phyloP scores from a whole-genome alignment of 1,140 invertebrate species.

The Drosophila pruinosa region DNA sequence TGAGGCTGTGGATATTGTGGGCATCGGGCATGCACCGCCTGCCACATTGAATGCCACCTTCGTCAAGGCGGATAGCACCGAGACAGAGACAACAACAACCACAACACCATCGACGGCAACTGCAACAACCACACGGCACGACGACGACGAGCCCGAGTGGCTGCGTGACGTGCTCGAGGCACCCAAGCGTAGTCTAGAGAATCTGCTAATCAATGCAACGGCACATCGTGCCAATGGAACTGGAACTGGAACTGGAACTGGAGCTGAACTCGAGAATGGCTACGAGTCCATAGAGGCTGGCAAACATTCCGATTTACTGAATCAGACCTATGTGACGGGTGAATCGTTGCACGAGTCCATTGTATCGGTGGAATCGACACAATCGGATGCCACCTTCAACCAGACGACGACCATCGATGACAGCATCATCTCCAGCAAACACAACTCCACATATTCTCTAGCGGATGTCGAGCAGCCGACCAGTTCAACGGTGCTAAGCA shows the following conservation, averaged over 20 bases:
- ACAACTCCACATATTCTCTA: constrained; percentile 78
- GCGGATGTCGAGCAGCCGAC: constrained; percentile 64
- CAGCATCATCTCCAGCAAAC: constrained; percentile 81
- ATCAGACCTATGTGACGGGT: constrained; percentile 63
- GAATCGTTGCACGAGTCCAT: constrained; percentile 81
- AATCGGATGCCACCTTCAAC: constrained; percentile 75
- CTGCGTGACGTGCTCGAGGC: constrained; percentile 85
- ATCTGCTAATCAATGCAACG: constrained; percentile 64
- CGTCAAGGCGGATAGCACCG: constrained; percentile 62
- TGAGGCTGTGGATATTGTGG: constrained; percentile 73
- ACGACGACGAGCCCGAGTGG: constrained; percentile 85
- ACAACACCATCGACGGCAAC: constrained; percentile 63
- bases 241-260: constrained; percentile 27
- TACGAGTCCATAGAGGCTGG: constrained; percentile 22
- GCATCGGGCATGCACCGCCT: constrained; percentile 58
- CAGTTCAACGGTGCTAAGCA: constrained; percentile 60
- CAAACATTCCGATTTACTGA: constrained; percentile 62
- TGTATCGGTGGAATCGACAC: constrained; percentile 79
- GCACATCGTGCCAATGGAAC: background rate
- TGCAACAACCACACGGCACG: constrained; percentile 77
- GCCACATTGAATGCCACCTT: constrained; percentile 59
- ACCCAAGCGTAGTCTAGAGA: constrained; percentile 82
- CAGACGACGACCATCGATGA: constrained; percentile 82
- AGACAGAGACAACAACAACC: constrained; percentile 54
- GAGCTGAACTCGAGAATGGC: constrained; percentile 49